Conservation (phyloP, 2,113 vertebrate genomes). For the Globicephala melas region DNA sequence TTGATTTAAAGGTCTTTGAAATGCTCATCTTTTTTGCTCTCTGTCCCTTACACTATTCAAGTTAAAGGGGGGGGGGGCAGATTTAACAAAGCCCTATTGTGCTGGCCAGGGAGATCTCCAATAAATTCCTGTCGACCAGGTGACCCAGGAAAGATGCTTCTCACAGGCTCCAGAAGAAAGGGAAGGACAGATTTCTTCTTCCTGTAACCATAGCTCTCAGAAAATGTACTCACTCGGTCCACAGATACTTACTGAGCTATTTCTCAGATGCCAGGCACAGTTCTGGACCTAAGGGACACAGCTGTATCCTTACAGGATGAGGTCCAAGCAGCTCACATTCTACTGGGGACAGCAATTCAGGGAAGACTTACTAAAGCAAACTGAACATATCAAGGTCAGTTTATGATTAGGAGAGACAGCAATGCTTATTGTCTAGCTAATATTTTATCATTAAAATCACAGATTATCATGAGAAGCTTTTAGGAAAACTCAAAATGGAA, state of each 20-base stretch:
- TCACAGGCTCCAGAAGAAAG: background rate
- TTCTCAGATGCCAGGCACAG: background rate
- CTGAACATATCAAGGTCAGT: background rate
- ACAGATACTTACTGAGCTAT: background rate
- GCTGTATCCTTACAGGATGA: no score
- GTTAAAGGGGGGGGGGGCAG: background rate
- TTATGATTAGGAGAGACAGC: background rate
- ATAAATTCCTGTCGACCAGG: background rate
- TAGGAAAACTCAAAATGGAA: slow-evolving; percentile 6
- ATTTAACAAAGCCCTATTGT: background rate
- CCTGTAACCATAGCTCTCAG: background rate
- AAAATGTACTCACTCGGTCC: background rate
- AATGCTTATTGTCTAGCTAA: background rate
- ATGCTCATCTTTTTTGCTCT: background rate
- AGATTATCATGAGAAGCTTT: background rate
- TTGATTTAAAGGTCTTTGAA: slow-evolving; percentile 47
- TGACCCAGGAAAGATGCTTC: background rate
- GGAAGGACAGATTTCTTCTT: background rate
- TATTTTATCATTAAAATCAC: background rate
- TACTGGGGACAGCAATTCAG: background rate
- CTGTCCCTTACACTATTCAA: background rate
- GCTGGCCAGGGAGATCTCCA: background rate
- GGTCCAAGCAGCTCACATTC: background rate
- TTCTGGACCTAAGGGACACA: background rate
- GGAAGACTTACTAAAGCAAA: slow-evolving; percentile 1